These are phyloP conservation scores for Eretmocerus hayati DNA, from an alignment of 2,888 invertebrate genomes.

Conservation along the genomic window DNA sequence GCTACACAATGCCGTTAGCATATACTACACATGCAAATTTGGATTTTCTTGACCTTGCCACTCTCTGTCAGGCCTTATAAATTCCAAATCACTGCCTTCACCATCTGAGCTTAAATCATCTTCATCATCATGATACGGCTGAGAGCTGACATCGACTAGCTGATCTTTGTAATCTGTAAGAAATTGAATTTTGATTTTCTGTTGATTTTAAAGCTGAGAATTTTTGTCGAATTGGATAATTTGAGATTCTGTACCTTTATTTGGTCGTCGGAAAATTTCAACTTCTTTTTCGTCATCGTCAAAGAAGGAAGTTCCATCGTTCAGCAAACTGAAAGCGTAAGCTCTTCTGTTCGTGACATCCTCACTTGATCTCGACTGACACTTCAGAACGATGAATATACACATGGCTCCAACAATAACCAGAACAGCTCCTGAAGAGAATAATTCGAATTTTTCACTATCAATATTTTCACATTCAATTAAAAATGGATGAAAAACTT, in stretches of 20 bases:
- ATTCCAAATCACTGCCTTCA: conserved; percentile 54
- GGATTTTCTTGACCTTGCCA: too few species aligned
- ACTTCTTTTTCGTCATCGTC: conserved; percentile 51
- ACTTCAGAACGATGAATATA: conserved; percentile 54
- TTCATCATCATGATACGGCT: conserved; percentile 68
- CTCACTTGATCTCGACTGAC: conserved; percentile 42
- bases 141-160: conserved; percentile 32
- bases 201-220: background rate
- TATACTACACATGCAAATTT: too few species aligned
- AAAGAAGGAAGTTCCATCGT: conserved; percentile 50
- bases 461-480: too few species aligned
- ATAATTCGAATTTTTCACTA: too few species aligned
- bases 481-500: too few species aligned
- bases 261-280: conserved; percentile 48
- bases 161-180: conserved; percentile 24
- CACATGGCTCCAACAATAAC: conserved; percentile 45
- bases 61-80: conserved; percentile 46
- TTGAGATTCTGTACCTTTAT: conserved; percentile 29
- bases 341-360: conserved; percentile 46
- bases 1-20: too few species aligned
- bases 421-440: conserved; percentile 51
- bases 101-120: conserved; percentile 55
- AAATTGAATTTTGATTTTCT: background rate
- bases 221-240: too few species aligned
- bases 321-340: conserved; percentile 57